Percentiles rank a stretch among this genome's conserved stretches.
Evolutionary conservation across 2,113 vertebrate genomes (phyloP).

Genomic region (Trichomycterus rosablanca): DNA sequence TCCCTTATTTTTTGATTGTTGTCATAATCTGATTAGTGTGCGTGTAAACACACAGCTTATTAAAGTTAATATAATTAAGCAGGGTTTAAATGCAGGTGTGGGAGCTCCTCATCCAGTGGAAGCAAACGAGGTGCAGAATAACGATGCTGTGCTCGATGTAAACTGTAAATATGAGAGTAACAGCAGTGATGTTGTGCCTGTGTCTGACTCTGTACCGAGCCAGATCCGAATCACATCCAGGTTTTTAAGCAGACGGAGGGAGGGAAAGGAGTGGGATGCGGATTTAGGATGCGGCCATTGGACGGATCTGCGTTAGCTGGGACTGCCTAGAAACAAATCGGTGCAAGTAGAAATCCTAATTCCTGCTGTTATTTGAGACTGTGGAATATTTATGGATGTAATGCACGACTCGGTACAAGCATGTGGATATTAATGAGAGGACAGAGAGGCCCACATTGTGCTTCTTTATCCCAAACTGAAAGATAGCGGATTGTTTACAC

Average conservation of each 20-base stretch:
- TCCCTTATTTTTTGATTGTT: too few species aligned
- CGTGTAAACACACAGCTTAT: too few species aligned
- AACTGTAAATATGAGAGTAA: background rate
- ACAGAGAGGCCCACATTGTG: background rate
- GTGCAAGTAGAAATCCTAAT: slow-evolving; percentile 15
- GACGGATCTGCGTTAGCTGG: background rate
- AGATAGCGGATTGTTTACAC: slow-evolving; percentile 3
- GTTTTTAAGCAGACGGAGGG: slow-evolving; percentile 9
- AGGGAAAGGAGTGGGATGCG: background rate
- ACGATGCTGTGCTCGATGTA: background rate
- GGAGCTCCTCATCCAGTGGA: too few species aligned
- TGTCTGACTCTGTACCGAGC: background rate
- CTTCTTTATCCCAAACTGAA: background rate
- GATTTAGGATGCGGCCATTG: slow-evolving; percentile 9
- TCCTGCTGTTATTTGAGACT: too few species aligned
- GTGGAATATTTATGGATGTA: background rate
- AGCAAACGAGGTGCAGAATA: too few species aligned
- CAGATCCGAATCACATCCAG: slow-evolving; percentile 3
- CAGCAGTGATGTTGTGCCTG: too few species aligned
- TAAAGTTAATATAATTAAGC: too few species aligned
- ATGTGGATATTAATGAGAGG: background rate
- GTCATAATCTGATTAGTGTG: too few species aligned
- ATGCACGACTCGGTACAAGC: background rate
- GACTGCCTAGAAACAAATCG: slow-evolving; percentile 9
- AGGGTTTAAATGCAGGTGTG: too few species aligned